A percentile compares a stretch with the other conserved stretches of the same genome.
Evolutionary conservation across 2,113 vertebrate species (phyloP).

Genomic region (Cyprinodon brontotheroides): DNA sequence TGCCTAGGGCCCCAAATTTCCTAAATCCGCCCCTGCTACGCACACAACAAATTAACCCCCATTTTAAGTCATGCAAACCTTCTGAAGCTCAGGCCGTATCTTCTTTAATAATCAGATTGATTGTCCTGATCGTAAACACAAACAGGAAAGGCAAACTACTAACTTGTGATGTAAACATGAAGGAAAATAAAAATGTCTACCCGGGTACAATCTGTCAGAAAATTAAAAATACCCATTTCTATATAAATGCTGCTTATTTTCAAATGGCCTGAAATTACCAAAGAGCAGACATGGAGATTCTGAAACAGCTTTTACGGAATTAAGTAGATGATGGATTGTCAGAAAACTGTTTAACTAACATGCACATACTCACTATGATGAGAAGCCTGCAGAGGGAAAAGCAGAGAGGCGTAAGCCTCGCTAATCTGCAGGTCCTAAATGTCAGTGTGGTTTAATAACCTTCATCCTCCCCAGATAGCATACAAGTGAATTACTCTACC

Average conservation of each 20-base stretch:
- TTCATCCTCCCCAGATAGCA: constrained; percentile 40
- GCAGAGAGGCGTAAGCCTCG: constrained; percentile 50
- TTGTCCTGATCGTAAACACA: constrained; percentile 21
- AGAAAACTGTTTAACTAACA: constrained; percentile 14
- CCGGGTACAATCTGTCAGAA: background rate
- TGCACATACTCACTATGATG: constrained; percentile 1
- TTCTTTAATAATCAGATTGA: background rate
- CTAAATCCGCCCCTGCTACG: too few relatives aligned
- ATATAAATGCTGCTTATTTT: background rate
- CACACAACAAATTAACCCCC: too few relatives aligned
- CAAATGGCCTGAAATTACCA: background rate
- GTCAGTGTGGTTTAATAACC: constrained; percentile 52
- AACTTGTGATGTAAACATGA: background rate
- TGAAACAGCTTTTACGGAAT: background rate
- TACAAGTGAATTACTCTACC: constrained; percentile 36
- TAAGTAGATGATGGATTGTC: constrained; percentile 47
- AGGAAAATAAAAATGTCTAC: background rate
- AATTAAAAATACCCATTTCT: background rate
- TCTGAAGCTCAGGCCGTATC: too few relatives aligned
- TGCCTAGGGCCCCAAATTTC: too few relatives aligned
- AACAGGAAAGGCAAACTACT: background rate
- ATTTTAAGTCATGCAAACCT: too few relatives aligned
- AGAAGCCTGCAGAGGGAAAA: constrained; percentile 24
- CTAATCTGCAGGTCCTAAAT: constrained; percentile 56
- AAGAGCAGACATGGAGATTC: background rate